Percentiles rank a stretch among this genome's conserved stretches.
phyloP scores from a whole-genome alignment of 2,113 vertebrate genomes.

The Gambusia affinis region DNA sequence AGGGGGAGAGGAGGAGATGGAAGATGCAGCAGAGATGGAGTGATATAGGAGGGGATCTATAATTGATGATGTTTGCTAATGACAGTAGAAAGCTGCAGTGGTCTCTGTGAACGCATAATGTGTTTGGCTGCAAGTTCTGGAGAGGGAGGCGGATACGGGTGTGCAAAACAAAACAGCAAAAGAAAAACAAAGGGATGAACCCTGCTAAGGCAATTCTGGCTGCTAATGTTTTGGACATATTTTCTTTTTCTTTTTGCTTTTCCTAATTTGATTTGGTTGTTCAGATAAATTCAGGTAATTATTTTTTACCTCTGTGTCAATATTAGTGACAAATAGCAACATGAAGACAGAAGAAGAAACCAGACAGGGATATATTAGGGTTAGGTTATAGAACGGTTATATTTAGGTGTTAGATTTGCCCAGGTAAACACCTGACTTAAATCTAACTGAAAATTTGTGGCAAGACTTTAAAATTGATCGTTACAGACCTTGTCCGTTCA shows the following conservation, averaged over 20 bases:
- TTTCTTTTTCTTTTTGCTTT: fast-evolving
- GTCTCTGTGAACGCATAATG: slow-evolving; percentile 50
- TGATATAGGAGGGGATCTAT: slow-evolving; percentile 77
- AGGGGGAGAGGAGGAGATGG: slow-evolving; percentile 38
- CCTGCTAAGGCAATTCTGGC: background rate
- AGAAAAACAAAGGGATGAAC: slow-evolving; percentile 28
- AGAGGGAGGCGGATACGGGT: background rate
- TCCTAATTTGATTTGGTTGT: background rate
- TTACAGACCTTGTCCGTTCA: background rate
- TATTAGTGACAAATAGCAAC: background rate
- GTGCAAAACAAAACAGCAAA: slow-evolving; percentile 52
- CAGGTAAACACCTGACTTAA: background rate
- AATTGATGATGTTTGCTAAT: slow-evolving; percentile 84
- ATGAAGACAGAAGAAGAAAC: background rate
- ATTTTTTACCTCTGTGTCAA: background rate
- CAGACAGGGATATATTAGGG: background rate
- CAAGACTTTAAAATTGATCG: background rate
- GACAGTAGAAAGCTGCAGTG: slow-evolving; percentile 75
- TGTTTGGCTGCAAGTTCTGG: slow-evolving; percentile 50
- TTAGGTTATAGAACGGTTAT: background rate
- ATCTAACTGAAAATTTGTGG: background rate
- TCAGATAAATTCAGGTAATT: background rate
- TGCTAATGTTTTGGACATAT: background rate
- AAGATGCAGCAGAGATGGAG: slow-evolving; percentile 66
- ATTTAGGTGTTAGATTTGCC: background rate